phyloP scores from a whole-genome alignment of 2,113 vertebrate species.

The Paracanthobrama guichenoti region DNA sequence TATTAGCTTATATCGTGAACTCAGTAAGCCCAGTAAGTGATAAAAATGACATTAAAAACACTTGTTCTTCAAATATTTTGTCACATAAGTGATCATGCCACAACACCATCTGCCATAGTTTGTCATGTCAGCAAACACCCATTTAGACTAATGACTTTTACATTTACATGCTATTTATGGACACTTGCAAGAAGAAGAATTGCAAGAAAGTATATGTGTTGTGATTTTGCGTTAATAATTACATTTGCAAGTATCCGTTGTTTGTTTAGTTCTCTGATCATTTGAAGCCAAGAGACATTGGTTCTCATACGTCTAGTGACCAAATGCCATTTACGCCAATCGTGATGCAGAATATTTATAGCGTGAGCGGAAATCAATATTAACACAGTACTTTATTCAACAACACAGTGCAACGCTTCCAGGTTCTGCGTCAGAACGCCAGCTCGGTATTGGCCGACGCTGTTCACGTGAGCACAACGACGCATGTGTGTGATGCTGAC shows the following conservation, averaged over 20 bases:
- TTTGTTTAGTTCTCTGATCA: no score
- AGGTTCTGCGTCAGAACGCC: no score
- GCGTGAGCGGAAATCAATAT: not conserved
- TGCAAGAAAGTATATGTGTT: not conserved
- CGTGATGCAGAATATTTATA: not conserved
- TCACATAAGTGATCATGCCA: constrained; percentile 1
- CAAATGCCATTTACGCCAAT: not conserved
- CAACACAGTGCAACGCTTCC: no score
- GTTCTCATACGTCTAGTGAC: not conserved
- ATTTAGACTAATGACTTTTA: not conserved
- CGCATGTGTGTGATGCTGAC: no score
- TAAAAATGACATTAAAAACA: constrained; percentile 12
- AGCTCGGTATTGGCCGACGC: no score
- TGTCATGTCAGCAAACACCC: not conserved
- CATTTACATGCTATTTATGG: constrained; percentile 1
- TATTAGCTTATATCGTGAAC: not conserved
- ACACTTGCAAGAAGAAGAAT: not conserved
- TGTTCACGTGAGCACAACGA: no score
- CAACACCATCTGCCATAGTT: not conserved
- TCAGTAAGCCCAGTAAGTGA: constrained; percentile 1
- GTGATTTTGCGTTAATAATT: no score
- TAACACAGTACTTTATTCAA: no score
- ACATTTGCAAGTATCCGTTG: not conserved
- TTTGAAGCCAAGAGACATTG: not conserved
- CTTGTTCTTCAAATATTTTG: not conserved